Base-by-base conservation (phyloP, 1,140 invertebrate species). In the Acromyrmex echinatior region DNA sequence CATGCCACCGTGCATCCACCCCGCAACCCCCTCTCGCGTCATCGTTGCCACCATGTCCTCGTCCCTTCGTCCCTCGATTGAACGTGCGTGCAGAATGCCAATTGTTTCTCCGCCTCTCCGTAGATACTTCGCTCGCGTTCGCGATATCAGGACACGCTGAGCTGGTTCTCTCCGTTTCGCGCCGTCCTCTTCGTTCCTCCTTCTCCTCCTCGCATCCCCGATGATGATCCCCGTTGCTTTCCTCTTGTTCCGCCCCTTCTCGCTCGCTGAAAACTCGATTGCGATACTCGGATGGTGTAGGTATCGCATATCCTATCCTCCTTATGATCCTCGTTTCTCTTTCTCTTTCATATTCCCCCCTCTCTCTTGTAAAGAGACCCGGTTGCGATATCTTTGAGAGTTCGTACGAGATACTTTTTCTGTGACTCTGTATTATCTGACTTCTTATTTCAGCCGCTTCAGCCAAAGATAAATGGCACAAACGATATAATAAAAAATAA, bases 401-500 rank as follows among this genome's bases (percentile, higher is more conserved):
- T 68, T 58, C 31, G 62, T 49, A n/a, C 45, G 53, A 28, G 63
- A 82, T 62, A 39, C 63, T 53, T 86, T 80, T 78, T 81, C 51
- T 85, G 53, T 63, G 58, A 31, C 70, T 90, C 68, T 71, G 62
- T 78, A 84, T 84, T 74, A 78, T 89, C 65, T 65, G 49, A 18
- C 35, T 58, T 62, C 80, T 53, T 58, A 18, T 66, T 71, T n/a
- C 25, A 39, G 31, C 6, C 51, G 53, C 18, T 45, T 79, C 66
- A 25, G 86, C 77, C 90, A 91, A 87, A 91, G 90, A 81, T 80
- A 71, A 91, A 86, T 65, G 80, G 89, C 87, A 35, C 89, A 39
- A 39, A 39, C 7, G 90, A 77, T 56, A 35, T 86, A 91, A 89
- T 92, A 92, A 94, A 94, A 95, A 94, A 94, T 94, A 95, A 94